These are phyloP conservation scores for Meliscaeva auricollis DNA, from an alignment of 2,888 invertebrate species.

Conservation along the genomic window DNA sequence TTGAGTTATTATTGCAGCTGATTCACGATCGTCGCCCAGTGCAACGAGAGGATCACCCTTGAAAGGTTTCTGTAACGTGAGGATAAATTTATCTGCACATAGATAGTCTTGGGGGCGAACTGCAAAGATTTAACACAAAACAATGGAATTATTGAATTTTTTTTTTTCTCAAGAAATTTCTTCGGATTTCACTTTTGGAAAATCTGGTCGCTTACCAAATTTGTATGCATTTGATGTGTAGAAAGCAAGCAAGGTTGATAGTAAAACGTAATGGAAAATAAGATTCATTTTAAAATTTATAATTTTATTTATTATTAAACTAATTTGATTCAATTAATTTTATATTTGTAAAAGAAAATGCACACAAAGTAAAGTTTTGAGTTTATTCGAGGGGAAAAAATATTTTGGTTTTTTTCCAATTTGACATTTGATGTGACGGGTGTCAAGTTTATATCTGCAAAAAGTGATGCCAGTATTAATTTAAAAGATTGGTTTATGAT, in stretches of 20 bases:
- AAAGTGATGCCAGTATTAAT: constrained; percentile 51
- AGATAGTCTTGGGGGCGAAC: constrained; percentile 81
- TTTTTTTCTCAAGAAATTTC: too few species aligned
- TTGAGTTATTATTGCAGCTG: constrained; percentile 81
- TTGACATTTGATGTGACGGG: constrained; percentile 55
- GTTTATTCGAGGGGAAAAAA: constrained; percentile 49
- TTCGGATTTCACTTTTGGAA: not conserved
- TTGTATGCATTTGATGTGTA: constrained; percentile 75
- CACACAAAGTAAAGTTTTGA: constrained; percentile 21
- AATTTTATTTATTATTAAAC: not conserved
- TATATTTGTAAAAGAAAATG: constrained; percentile 35
- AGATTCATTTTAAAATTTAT: constrained; percentile 42
- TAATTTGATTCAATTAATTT: constrained; percentile 30
- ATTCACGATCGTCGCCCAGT: constrained; percentile 81
- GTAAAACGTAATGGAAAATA: constrained; percentile 39
- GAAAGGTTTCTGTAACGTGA: constrained; percentile 80
- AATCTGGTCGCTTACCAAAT: constrained; percentile 75
- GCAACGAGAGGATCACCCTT: constrained; percentile 80
- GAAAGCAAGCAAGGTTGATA: constrained; percentile 48
- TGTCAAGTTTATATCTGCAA: constrained; percentile 34
- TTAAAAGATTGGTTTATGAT: not conserved
- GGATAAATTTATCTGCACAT: constrained; percentile 81
- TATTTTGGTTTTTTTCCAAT: constrained; percentile 64
- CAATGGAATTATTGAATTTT: constrained; percentile 16
- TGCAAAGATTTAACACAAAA: constrained; percentile 51